These are phyloP conservation scores for Ricordea florida DNA, from an alignment of 92 coral and sea anemone genomes.

Conservation along the genomic window DNA sequence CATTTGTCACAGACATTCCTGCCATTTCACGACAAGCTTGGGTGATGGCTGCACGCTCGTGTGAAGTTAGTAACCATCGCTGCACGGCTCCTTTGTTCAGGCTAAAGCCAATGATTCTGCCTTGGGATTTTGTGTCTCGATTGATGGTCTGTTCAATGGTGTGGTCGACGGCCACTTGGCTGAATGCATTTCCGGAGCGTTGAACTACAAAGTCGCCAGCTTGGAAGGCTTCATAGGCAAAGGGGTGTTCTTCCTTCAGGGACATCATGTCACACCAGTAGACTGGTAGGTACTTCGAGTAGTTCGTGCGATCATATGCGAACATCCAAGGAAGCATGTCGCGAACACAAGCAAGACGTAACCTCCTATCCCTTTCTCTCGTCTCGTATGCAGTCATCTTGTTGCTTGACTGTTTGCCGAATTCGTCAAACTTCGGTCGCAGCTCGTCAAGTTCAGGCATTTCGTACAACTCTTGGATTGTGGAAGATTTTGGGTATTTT, in stretches of 20 bases:
- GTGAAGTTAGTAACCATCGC: no score
- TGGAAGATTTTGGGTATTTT: slow-evolving; percentile 10
- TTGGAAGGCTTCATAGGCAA: slow-evolving; percentile 11
- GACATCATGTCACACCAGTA: slow-evolving; percentile 36
- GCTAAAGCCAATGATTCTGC: no score
- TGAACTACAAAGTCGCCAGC: slow-evolving; percentile 36
- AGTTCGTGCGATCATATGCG: slow-evolving; percentile 36
- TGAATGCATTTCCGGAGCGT: no score
- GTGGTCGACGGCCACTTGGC: slow-evolving; percentile 43
- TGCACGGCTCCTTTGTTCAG: no score
- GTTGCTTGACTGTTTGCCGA: background rate
- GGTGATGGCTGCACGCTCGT: no score
- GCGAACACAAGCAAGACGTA: no score
- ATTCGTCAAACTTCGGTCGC: no score
- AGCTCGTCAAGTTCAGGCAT: no score
- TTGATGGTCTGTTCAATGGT: slow-evolving; percentile 13
- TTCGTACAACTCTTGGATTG: no score
- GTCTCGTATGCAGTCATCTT: slow-evolving; percentile 37
- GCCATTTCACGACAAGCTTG: slow-evolving; percentile 62
- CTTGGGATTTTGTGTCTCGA: no score
- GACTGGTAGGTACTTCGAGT: slow-evolving; percentile 37
- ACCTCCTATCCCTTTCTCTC: no score
- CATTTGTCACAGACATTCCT: slow-evolving; percentile 22
- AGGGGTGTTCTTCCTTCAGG: slow-evolving; percentile 36
- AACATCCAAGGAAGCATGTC: slow-evolving; percentile 52